phyloP scores from a whole-genome alignment of 2,888 invertebrate species.

The Gymnosoma rotundatum region DNA sequence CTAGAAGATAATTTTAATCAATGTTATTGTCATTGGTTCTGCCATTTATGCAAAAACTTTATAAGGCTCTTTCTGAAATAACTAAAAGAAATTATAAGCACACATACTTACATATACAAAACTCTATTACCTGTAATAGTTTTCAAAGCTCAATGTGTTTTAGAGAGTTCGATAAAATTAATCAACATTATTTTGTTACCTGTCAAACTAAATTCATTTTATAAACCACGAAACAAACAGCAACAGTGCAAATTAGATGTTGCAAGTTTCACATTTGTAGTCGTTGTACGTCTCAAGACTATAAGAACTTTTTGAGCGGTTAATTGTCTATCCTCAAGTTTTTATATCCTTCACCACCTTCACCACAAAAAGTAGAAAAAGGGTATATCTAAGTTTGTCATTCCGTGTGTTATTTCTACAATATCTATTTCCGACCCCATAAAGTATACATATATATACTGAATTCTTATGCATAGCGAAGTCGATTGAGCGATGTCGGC shows the following conservation, averaged over 20 bases:
- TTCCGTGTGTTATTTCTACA: no score
- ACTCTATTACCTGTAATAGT: neutral
- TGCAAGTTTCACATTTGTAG: constrained; percentile 31
- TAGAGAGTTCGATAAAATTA: constrained; percentile 53
- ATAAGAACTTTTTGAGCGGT: constrained; percentile 1
- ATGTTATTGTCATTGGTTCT: no score
- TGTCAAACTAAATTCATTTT: constrained; percentile 68
- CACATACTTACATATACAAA: neutral
- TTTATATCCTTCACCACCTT: no score
- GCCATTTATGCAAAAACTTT: no score
- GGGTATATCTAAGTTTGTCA: no score
- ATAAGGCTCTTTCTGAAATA: no score
- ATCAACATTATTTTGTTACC: constrained; percentile 71
- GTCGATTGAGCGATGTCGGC: no score
- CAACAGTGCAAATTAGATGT: constrained; percentile 7
- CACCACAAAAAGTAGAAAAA: no score
- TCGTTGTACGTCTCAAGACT: neutral
- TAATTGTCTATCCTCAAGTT: neutral
- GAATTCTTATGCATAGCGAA: no score
- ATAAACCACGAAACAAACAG: constrained; percentile 29
- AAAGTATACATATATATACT: no score
- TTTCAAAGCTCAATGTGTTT: neutral
- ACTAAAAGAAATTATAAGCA: neutral
- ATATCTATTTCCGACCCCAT: no score
- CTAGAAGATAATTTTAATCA: no score